These are phyloP conservation scores for Muricea muricata DNA, from an alignment of 92 coral and sea anemone species.

Conservation along the genomic window DNA sequence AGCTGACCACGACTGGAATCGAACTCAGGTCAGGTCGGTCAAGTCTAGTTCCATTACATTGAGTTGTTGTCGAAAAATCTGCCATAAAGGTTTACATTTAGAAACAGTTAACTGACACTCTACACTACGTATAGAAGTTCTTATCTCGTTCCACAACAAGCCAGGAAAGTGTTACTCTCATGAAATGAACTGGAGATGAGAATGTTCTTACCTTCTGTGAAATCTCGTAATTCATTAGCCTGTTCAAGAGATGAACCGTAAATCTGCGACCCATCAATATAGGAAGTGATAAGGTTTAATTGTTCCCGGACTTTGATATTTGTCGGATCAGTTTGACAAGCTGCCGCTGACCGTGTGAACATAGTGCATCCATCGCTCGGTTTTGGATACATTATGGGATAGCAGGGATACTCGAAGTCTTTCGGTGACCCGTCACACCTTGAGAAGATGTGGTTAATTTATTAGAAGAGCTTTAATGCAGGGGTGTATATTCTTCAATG, in stretches of 20 bases:
- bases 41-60: no score
- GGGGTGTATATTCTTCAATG: no score
- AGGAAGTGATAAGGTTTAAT: slow-evolving; percentile 91
- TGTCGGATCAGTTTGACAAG: slow-evolving; percentile 88
- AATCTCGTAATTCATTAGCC: slow-evolving; percentile 76
- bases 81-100: no score
- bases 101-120: no score
- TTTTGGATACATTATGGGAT: slow-evolving; percentile 86
- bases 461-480: no score
- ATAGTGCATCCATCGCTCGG: slow-evolving; percentile 74
- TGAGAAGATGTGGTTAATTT: neutral
- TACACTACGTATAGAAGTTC: no score
- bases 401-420: slow-evolving; percentile 94
- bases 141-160: no score
- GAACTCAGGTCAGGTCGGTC: no score
- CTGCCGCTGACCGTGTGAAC: slow-evolving; percentile 99
- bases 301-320: slow-evolving; percentile 88
- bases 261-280: slow-evolving; percentile 92
- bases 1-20: no score
- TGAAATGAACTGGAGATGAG: no score
- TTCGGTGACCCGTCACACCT: slow-evolving; percentile 87
- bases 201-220: slow-evolving; percentile 61
- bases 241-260: slow-evolving; percentile 84
- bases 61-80: no score
- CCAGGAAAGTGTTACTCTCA: no score